phyloP scores from a whole-genome alignment of 2,888 invertebrate species.

The Callinectes sapidus region DNA sequence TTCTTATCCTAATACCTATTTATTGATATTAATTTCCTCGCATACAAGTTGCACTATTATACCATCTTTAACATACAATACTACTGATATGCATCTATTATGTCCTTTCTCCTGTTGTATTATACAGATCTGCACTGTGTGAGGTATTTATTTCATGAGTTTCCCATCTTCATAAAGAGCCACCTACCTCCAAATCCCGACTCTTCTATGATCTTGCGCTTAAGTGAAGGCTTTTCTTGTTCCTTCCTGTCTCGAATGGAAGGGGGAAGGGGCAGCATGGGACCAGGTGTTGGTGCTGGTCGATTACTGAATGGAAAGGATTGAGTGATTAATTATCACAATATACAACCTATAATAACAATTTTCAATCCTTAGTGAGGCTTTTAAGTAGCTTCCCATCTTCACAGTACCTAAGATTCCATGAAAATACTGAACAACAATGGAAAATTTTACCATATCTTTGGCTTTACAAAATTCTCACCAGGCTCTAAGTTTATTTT shows the following conservation, averaged over 20 bases:
- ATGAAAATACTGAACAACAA: no score
- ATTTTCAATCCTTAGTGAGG: no score
- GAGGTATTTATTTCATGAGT: not conserved
- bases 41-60: not conserved
- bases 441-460: no score
- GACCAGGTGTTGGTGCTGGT: conserved; percentile 89
- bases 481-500: no score
- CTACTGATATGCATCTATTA: not conserved
- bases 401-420: no score
- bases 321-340: not conserved
- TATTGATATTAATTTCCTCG: not conserved
- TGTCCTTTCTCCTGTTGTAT: not conserved
- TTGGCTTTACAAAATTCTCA: no score
- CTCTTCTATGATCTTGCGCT: conserved; percentile 71
- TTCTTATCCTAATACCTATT: not conserved
- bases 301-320: conserved; percentile 81
- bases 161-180: not conserved
- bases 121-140: not conserved
- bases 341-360: not conserved
- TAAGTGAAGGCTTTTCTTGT: conserved; percentile 64
- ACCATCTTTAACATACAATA: not conserved
- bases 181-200: conserved; percentile 68
- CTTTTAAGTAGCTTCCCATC: no score
- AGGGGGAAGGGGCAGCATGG: conserved; percentile 88
- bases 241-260: conserved; percentile 76